Evolutionary conservation across 2,888 invertebrate genomes (phyloP).

Genomic region (Callimorpha dominula): DNA sequence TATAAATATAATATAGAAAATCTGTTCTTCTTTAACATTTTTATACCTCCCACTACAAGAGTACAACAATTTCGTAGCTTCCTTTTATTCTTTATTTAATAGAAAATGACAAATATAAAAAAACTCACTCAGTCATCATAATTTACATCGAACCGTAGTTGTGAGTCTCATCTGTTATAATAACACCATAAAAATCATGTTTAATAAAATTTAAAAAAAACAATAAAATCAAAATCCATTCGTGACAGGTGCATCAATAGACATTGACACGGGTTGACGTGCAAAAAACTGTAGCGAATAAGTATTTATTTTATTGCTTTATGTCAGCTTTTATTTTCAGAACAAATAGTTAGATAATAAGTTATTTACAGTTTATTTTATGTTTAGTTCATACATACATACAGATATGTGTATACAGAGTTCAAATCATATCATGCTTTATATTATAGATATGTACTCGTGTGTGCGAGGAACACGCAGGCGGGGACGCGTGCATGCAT

Average conservation of each 20-base stretch:
- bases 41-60: no score
- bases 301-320: not conserved
- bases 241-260: constrained; percentile 25
- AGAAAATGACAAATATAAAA: no score
- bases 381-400: no score
- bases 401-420: no score
- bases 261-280: constrained; percentile 20
- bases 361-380: not conserved
- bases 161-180: constrained; percentile 23
- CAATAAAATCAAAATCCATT: not conserved
- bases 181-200: constrained; percentile 14
- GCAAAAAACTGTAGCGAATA: constrained; percentile 25
- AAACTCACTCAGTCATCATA: not conserved
- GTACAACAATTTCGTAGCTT: no score
- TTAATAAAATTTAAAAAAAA: not conserved
- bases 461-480: not conserved
- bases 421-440: constrained; percentile 2
- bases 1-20: no score
- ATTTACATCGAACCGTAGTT: constrained; percentile 14
- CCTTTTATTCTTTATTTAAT: no score
- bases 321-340: constrained; percentile 18
- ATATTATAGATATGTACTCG: not conserved
- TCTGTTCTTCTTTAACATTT: no score
- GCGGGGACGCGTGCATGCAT: not conserved
- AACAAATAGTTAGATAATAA: not conserved